These are phyloP conservation scores for Drosophila yooni DNA, from an alignment of 2,888 invertebrate genomes.

Conservation along the genomic window DNA sequence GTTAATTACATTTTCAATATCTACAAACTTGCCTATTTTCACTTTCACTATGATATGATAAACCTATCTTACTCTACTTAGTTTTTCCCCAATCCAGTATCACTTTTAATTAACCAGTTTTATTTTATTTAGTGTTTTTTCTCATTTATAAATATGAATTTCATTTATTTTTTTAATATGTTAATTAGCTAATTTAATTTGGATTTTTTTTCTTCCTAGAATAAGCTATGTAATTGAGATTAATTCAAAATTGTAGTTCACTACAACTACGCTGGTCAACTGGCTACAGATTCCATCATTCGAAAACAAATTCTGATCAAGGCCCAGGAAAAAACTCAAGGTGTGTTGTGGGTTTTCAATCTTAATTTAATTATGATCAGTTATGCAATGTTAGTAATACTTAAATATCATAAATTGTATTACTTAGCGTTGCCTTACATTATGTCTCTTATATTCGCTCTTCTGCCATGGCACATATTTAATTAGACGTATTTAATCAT, in stretches of 20 bases:
- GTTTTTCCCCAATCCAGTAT: accelerated
- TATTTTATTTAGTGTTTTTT: not conserved
- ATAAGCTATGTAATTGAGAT: not conserved
- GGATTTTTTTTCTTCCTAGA: accelerated
- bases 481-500: not conserved
- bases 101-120: not conserved
- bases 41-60: not conserved
- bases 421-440: not conserved
- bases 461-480: not conserved
- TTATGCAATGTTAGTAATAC: not conserved
- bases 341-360: not conserved
- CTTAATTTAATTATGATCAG: not conserved
- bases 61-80: accelerated
- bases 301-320: not conserved
- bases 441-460: not conserved
- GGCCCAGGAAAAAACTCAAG: not conserved
- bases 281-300: not conserved
- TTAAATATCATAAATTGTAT: not conserved
- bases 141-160: not conserved
- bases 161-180: no score
- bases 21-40: not conserved
- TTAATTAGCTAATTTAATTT: not conserved
- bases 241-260: not conserved
- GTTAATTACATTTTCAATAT: not conserved
- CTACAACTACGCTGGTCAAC: not conserved